Evolutionary conservation across 2,113 vertebrate genomes (phyloP).

Genomic region (Amazona vittata): DNA sequence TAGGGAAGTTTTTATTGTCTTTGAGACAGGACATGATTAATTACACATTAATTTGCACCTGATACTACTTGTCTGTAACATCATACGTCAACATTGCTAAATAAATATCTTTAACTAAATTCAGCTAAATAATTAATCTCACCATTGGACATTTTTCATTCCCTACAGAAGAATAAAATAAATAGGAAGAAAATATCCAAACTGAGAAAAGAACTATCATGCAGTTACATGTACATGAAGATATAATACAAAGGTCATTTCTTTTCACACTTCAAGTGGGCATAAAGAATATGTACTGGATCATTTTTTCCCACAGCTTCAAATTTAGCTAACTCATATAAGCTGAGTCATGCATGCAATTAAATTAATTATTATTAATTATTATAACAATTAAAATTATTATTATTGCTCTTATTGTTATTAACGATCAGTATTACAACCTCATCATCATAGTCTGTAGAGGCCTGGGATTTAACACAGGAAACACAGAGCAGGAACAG

Average conservation of each 20-base stretch:
- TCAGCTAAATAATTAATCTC: conserved; percentile 12
- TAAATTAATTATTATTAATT: background rate
- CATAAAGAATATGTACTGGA: background rate
- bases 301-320: background rate
- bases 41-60: background rate
- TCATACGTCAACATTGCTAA: background rate
- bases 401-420: background rate
- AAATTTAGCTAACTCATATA: background rate
- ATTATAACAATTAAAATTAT: background rate
- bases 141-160: background rate
- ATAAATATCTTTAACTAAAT: background rate
- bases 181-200: conserved; percentile 20
- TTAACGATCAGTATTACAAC: conserved; percentile 22
- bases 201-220: background rate
- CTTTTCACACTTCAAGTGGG: background rate
- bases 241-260: background rate
- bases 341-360: background rate
- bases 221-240: background rate
- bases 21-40: background rate
- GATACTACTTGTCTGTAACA: background rate
- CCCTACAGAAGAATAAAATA: background rate
- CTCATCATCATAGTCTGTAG: conserved; percentile 26
- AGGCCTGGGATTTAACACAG: background rate
- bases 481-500: conserved; percentile 72
- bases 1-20: background rate